Base-by-base conservation (phyloP, 2,888 invertebrate genomes). In the Plutella xylostella region DNA sequence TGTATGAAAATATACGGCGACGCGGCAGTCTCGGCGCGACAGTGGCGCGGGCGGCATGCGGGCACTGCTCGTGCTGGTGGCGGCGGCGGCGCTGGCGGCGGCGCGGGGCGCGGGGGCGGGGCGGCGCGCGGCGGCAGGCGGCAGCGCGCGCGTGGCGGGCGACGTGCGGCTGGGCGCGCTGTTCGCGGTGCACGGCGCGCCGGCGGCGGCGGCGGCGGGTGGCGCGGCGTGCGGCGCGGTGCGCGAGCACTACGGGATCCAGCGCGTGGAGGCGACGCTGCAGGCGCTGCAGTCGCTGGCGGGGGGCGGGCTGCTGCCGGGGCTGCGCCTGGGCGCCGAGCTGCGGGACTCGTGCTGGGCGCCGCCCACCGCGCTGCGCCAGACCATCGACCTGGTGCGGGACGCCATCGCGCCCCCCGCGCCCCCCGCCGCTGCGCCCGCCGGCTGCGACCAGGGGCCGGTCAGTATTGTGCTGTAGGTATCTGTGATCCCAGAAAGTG, bases 291-390 rank as follows among this genome's bases (percentile, higher is more conserved):
- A 89, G 59, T 74, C 77, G 54, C 88, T 92, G 57, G 91, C 92
- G 71, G 73, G 70, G 42, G 80, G 88, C 56, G 65, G 73, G 1
- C 75, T 91, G 47, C 68, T 90, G 47, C 87, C 87, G 6, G 82
- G 80, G 45, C 56, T 85, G 46, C 72, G 65, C 35, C 62, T 86
- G 37, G 92, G 92, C 20, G 86, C 90, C 45, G 91, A 92, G 66
- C 90, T 92, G 49, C 80, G 91, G 3, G 93, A 93, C 72, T 91
- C 91, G 19, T 93, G 93, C 69, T 93, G 92, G 92, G 92, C 91
- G 59, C 89, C 92, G 3, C 89, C 92, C 14, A 90, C 92, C 4
- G 92, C 92, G 22, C 80, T 93, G 51, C 91, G 92, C 58, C 92
- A 92, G 71, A 89, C 89, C 63, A 89, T 92, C 51, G 90, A 91